Conservation (phyloP, 1,140 invertebrate genomes). For the Drosophila mauritiana region DNA sequence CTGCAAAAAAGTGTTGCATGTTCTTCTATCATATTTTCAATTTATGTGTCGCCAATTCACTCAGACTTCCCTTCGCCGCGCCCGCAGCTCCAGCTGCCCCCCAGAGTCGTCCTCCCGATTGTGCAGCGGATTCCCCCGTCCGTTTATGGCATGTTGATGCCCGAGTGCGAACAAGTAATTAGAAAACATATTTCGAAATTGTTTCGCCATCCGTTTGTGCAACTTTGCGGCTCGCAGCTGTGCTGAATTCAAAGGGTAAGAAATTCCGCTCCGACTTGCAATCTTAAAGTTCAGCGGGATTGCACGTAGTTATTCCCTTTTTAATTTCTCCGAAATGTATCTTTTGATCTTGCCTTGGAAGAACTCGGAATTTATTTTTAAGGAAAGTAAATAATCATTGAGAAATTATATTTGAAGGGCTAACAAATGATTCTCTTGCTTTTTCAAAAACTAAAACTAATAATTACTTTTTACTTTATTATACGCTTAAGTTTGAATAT, state of each 20-base stretch:
- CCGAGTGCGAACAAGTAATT: constrained; percentile 81
- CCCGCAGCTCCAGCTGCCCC: neutral
- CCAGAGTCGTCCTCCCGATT: constrained; percentile 6
- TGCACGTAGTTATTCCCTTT: neutral
- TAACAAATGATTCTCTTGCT: no score
- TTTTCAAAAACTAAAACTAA: no score
- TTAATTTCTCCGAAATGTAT: neutral
- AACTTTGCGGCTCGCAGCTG: constrained; percentile 26
- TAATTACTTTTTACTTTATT: no score
- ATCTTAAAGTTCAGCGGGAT: neutral
- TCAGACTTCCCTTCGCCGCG: constrained; percentile 32
- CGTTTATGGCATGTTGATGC: constrained; percentile 39
- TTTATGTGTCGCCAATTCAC: constrained; percentile 80
- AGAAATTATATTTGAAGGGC: no score
- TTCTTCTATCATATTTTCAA: constrained; percentile 80
- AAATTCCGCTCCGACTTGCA: neutral
- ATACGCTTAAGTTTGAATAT: no score
- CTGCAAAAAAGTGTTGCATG: constrained; percentile 56
- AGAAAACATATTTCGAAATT: constrained; percentile 77
- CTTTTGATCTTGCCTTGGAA: neutral
- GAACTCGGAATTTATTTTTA: neutral
- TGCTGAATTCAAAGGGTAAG: constrained; percentile 2
- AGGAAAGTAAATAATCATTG: no score
- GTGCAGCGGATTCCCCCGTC: neutral
- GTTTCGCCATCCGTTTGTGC: constrained; percentile 39